Conservation (phyloP, 1,140 invertebrate species). For the Leptestheria dahalacensis region DNA sequence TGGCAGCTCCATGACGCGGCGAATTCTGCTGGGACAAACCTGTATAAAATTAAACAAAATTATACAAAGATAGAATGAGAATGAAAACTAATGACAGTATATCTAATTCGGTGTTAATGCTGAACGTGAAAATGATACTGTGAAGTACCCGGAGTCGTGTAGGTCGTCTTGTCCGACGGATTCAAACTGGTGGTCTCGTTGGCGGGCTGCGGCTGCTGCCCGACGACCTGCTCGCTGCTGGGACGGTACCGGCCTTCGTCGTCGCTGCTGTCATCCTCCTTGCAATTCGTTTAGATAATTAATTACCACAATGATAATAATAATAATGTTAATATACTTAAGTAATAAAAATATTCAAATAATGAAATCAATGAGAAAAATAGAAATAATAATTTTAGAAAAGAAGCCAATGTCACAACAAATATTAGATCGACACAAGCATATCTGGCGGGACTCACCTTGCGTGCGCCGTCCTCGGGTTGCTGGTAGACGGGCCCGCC, state of each 20-base stretch:
- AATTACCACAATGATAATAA: too few species aligned
- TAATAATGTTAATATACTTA: neutral
- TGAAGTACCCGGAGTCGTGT: conserved; percentile 24
- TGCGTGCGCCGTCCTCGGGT: neutral
- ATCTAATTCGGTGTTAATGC: too few species aligned
- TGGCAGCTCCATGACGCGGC: neutral
- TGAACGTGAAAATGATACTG: neutral
- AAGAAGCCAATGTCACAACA: too few species aligned
- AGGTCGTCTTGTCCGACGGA: conserved; percentile 22
- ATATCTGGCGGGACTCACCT: too few species aligned
- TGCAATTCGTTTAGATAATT: too few species aligned
- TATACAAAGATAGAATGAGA: neutral
- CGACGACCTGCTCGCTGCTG: neutral
- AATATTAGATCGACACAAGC: too few species aligned
- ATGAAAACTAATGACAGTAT: too few species aligned
- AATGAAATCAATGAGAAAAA: neutral
- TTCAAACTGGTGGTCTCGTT: conserved; percentile 33
- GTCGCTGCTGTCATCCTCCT: conserved; percentile 14
- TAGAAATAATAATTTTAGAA: neutral
- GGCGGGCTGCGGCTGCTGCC: conserved; percentile 13
- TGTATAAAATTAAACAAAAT: neutral
- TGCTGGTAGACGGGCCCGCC: neutral
- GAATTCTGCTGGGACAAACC: neutral
- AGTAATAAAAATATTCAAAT: neutral
- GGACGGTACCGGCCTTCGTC: neutral